These are phyloP conservation scores for Peromyscus aztecus DNA, from an alignment of 2,797 vertebrate species.

Conservation along the genomic window DNA sequence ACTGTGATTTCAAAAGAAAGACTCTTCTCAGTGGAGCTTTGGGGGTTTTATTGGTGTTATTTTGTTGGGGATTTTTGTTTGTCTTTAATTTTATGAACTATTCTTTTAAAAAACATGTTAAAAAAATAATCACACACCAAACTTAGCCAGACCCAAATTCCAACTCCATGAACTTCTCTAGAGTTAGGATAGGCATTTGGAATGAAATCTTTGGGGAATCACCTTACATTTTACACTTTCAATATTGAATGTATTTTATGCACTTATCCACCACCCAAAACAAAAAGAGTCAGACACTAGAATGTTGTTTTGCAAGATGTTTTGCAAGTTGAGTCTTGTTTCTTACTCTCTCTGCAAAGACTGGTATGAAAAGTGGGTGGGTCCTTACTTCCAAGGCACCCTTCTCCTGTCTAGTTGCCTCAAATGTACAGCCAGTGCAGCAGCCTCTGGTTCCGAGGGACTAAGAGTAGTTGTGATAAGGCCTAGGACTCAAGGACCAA, in stretches of 20 bases:
- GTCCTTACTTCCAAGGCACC: neutral
- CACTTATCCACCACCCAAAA: neutral
- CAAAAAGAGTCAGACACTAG: neutral
- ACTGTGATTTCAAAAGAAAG: neutral
- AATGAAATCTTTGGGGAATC: neutral
- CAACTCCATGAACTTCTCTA: neutral
- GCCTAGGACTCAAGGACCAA: neutral
- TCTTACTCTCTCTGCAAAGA: neutral
- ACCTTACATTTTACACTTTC: neutral
- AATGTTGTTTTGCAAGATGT: too few species aligned
- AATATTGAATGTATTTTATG: neutral
- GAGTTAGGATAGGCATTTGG: neutral
- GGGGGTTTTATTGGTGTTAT: neutral
- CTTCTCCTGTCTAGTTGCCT: neutral
- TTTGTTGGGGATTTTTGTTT: neutral
- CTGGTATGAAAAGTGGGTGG: neutral
- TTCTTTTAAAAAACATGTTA: neutral
- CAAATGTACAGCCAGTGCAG: neutral
- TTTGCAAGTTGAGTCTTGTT: neutral
- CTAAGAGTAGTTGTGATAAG: neutral
- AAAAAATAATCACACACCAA: neutral
- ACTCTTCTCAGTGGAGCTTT: neutral
- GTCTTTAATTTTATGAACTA: neutral
- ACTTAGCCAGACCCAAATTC: neutral
- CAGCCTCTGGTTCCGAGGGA: neutral